Evolutionary conservation across 2,797 vertebrate species (phyloP), one percentile per base, ranked within the genome.

Genomic region (Mionectes olivaceus): DNA sequence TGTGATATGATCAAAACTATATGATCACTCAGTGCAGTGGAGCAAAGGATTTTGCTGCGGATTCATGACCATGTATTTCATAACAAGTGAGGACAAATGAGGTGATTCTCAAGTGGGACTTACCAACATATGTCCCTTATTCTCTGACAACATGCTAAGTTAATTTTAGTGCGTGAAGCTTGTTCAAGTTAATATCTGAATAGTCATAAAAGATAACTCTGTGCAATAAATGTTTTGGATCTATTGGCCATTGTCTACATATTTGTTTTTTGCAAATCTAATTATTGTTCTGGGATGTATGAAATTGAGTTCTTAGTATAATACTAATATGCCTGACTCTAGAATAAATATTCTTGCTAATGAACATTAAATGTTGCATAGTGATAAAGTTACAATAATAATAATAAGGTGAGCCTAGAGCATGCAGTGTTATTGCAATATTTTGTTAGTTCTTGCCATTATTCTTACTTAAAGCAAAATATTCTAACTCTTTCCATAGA

Each of bases 311-410:
- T 91, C 56, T 90, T 95, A 73, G 75, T 94, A 65, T 75, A 93
- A 93, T 90, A 95, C 74, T 63, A 89, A 74, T 94, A 93, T 64
- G 39, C 37, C 60, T 95, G 56, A 92, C 80, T 95, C 83, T 44
- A 83, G 69, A 93, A 95, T 95, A 96, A 96, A 96, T 96, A 94
- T 89, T 91, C 46, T 80, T 93, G n/a, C 68, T 96, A 93, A 91
- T 90, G 78, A 95, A 86, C 78, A 89, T 96, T 79, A 93, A 89
- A 84, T 86, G 46, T 88, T 96, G 74, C 65, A 24, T 41, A 77
- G 71, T 82, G 71, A 47, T 92, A 25, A 24, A 37, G 22, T 79
- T 91, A 60, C 56, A 94, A 87, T 77, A 97, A 82, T 70, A 90
- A 61, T 76, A 87, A 92, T 83, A 86, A 94, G 68, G 74, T 68